A percentile compares a stretch with the other conserved stretches of the same genome.
Evolutionary conservation across 2,888 invertebrate species (phyloP).

Genomic region (Temnothorax ravouxi): DNA sequence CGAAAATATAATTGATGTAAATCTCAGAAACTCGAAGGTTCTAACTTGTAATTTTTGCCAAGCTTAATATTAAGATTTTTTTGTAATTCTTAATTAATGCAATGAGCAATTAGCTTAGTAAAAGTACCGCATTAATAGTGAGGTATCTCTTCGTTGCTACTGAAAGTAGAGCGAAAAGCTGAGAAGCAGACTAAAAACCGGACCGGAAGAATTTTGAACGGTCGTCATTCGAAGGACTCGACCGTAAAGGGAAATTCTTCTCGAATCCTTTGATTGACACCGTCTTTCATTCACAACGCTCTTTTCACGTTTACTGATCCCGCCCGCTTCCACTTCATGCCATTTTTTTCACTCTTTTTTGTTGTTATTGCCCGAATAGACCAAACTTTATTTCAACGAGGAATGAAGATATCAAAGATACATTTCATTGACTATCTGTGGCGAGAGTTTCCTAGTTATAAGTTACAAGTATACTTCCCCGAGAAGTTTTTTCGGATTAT

Average conservation of each 20-base stretch:
- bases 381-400: slow-evolving; percentile 67
- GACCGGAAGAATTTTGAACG: slow-evolving; percentile 74
- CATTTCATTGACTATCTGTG: slow-evolving; percentile 8
- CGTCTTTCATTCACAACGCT: slow-evolving; percentile 68
- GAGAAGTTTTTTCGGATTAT: neutral
- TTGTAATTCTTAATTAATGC: slow-evolving; percentile 43
- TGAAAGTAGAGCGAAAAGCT: slow-evolving; percentile 23
- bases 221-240: slow-evolving; percentile 42
- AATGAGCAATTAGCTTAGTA: slow-evolving; percentile 38
- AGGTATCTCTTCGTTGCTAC: slow-evolving; percentile 32
- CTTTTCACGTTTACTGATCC: slow-evolving; percentile 70
- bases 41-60: slow-evolving; percentile 13
- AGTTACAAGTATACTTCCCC: neutral
- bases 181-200: slow-evolving; percentile 49
- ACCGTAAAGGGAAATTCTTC: slow-evolving; percentile 65
- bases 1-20: neutral
- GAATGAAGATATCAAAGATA: slow-evolving; percentile 59
- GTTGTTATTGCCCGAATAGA: slow-evolving; percentile 47
- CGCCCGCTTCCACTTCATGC: slow-evolving; percentile 34
- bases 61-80: slow-evolving; percentile 61
- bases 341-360: slow-evolving; percentile 12
- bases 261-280: slow-evolving; percentile 65
- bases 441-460: neutral
- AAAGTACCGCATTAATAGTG: slow-evolving; percentile 33
- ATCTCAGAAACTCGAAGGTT: neutral